Evolutionary conservation across 2,797 vertebrate species (phyloP).

Genomic region (Propithecus deckenii): DNA sequence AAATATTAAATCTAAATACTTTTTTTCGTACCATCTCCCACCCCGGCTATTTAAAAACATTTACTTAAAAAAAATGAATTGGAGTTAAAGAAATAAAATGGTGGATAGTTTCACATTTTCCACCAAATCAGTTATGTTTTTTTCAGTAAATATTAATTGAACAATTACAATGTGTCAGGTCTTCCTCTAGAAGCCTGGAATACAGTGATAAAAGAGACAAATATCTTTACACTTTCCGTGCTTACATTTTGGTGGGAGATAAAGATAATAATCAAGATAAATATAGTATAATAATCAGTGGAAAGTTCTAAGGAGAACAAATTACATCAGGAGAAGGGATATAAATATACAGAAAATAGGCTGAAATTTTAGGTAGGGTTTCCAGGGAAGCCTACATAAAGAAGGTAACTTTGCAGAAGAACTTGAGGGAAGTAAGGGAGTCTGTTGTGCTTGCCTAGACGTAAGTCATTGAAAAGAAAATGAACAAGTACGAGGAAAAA

Average conservation of each 20-base stretch:
- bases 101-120: not conserved
- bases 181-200: not conserved
- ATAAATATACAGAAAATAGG: not conserved
- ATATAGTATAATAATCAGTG: not conserved
- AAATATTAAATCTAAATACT: not conserved
- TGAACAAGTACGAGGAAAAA: not conserved
- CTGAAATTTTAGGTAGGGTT: not conserved
- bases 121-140: not conserved
- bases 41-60: not conserved
- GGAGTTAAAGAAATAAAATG: not conserved
- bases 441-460: not conserved
- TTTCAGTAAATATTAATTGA: not conserved
- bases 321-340: not conserved
- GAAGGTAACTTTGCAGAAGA: not conserved
- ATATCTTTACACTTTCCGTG: not conserved
- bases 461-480: not conserved
- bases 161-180: not conserved
- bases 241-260: not conserved
- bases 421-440: not conserved
- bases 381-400: not conserved
- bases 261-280: not conserved
- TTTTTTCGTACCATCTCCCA: not conserved
- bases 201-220: not conserved
- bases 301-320: not conserved
- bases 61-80: not conserved